Evolutionary conservation across 2,888 invertebrate species (phyloP), one percentile per base, ranked within the genome.

Genomic region (Hyppa rectilinea): DNA sequence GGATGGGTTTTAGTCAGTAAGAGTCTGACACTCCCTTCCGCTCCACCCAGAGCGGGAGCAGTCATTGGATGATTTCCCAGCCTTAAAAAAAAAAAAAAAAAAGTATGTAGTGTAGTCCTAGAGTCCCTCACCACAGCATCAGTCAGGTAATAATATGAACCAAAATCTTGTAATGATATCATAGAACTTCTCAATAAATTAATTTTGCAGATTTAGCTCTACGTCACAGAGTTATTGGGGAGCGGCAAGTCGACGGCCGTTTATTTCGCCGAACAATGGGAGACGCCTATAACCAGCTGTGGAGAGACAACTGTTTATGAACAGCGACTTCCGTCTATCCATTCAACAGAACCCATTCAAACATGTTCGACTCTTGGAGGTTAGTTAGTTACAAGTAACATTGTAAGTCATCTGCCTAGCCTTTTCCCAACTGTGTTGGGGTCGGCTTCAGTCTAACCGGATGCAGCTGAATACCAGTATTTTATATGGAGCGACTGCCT

Each of bases 241-340:
- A 66, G 53, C 45, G 29, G 40, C 53, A 58, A 59, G 52, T 47
- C 49, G 49, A 12, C 47, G 23, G 26, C 43, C 74, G 53, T 72
- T 66, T 58, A 62, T 52, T 66, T 49, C 31, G 20, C 47, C 23
- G 9, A 73, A 79, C 62, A 77, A 79, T 73, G 38, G 58, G 26
- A 53, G 38, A 34, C 49, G 58, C 38, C 61, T 53, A n/a, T 23
- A 45, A 10, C 43, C 62, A 62, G 17, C 26, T 49, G 58, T 43
- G 12, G 38, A 36, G 34, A 55, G 36, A 60, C 12, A 43, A 38
- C 58, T 47, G 26, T 26, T 69, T 36, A 60, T 50, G 52, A 75
- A 43, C 17, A 55, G 9, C 7, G 20, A 50, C 49, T 73, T 74
- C 67, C 62, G 40, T 36, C 68, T 45, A 23, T 49, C 23, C 29